phyloP scores from a whole-genome alignment of 2,888 invertebrate species.

The Noctua janthe region DNA sequence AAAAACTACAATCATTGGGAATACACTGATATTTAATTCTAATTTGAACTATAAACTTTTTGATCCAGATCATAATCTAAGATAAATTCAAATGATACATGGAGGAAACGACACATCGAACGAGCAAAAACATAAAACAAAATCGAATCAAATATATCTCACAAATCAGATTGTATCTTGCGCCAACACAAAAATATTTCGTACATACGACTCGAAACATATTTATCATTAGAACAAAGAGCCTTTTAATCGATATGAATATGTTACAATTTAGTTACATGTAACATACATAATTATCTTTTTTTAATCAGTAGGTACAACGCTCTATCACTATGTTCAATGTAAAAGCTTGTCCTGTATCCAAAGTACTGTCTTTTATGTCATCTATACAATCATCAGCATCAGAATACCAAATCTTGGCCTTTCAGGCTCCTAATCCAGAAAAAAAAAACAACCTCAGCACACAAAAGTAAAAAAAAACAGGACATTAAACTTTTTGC shows the following conservation, averaged over 20 bases:
- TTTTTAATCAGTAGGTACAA: slow-evolving; percentile 56
- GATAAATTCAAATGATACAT: slow-evolving; percentile 23
- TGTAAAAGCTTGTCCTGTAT: slow-evolving; percentile 1
- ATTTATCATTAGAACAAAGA: slow-evolving; percentile 75
- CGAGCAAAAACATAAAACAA: slow-evolving; percentile 52
- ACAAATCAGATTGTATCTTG: slow-evolving; percentile 54
- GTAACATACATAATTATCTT: slow-evolving; percentile 65
- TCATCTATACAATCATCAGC: background rate
- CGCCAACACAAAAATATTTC: slow-evolving; percentile 46
- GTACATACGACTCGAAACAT: slow-evolving; percentile 58
- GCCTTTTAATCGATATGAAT: slow-evolving; percentile 72
- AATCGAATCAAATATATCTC: slow-evolving; percentile 35
- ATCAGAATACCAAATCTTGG: no score
- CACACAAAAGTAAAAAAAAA: no score
- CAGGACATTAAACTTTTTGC: background rate
- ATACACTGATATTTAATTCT: slow-evolving; percentile 7
- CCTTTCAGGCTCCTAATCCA: no score
- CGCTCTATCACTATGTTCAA: slow-evolving; percentile 54
- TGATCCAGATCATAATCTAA: slow-evolving; percentile 30
- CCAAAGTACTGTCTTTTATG: background rate
- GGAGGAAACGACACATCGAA: slow-evolving; percentile 26
- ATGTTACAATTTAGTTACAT: slow-evolving; percentile 71
- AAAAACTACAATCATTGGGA: slow-evolving; percentile 30
- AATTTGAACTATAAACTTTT: slow-evolving; percentile 13
- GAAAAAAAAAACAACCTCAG: no score